Evolutionary conservation across 2,113 vertebrate species (phyloP).

Genomic region (Ameiurus melas): DNA sequence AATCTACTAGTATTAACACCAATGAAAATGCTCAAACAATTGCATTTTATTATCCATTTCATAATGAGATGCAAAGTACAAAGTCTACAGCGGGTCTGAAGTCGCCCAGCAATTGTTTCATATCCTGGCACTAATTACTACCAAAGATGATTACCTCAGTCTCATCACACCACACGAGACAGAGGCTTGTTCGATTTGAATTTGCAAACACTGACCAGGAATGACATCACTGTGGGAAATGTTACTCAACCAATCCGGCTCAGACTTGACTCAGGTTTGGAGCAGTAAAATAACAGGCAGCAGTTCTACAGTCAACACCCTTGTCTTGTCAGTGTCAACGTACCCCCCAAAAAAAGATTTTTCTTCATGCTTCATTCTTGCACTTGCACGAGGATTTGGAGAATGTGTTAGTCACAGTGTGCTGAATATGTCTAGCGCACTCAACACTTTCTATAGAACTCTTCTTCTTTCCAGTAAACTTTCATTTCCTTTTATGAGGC

Average conservation of each 20-base stretch:
- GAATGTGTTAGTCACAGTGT: conserved; percentile 44
- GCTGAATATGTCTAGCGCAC: conserved; percentile 45
- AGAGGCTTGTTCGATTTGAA: neutral
- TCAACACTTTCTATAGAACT: conserved; percentile 32
- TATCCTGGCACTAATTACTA: neutral
- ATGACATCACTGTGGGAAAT: neutral
- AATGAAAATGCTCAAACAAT: neutral
- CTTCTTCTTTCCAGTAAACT: conserved; percentile 7
- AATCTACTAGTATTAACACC: neutral
- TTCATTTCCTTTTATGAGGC: neutral
- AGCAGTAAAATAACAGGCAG: neutral
- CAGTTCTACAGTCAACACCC: conserved; percentile 6
- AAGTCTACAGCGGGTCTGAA: neutral
- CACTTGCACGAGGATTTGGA: conserved; percentile 1
- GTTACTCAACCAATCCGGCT: neutral
- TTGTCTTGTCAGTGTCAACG: neutral
- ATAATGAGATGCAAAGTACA: neutral
- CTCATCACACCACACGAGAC: neutral
- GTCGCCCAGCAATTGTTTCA: neutral
- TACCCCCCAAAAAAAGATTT: neutral
- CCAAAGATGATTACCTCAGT: neutral
- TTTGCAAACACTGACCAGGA: neutral
- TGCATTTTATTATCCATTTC: neutral
- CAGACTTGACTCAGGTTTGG: neutral
- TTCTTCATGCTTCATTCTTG: neutral